Conservation (phyloP, 2,888 invertebrate genomes). For the Leucozona laternaria region DNA sequence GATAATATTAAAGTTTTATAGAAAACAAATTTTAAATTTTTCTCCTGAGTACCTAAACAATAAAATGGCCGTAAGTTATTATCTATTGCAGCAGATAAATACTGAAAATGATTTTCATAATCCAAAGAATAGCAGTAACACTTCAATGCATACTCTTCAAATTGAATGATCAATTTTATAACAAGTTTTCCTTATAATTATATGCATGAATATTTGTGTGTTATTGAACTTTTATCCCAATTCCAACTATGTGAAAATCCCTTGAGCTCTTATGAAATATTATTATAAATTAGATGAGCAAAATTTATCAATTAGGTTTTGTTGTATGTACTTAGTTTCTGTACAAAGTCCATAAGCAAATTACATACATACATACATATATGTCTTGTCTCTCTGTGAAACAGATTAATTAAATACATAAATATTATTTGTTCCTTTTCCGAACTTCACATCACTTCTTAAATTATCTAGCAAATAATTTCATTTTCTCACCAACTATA, state of each 20-base stretch:
- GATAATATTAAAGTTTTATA: too few relatives aligned
- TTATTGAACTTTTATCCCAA: conserved; percentile 8
- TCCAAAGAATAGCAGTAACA: conserved; percentile 9
- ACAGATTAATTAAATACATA: conserved; percentile 10
- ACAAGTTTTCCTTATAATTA: not conserved
- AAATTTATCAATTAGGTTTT: conserved; percentile 37
- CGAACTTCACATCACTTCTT: not conserved
- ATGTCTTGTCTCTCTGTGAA: not conserved
- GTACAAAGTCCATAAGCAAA: not conserved
- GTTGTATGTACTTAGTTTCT: not conserved
- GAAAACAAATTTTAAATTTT: too few relatives aligned
- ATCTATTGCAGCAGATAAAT: too few relatives aligned
- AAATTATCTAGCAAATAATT: conserved; percentile 19
- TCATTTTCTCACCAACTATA: not conserved
- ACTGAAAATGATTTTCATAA: not conserved
- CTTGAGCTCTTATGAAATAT: conserved; percentile 9
- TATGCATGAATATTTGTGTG: not conserved
- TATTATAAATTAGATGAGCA: conserved; percentile 16
- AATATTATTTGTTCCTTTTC: not conserved
- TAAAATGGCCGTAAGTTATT: too few relatives aligned
- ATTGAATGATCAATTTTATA: conserved; percentile 12
- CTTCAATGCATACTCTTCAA: not conserved
- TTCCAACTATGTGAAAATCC: conserved; percentile 30
- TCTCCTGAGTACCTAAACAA: too few relatives aligned
- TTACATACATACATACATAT: not conserved